phyloP scores from a whole-genome alignment of 1,140 invertebrate genomes.

The Musca domestica region DNA sequence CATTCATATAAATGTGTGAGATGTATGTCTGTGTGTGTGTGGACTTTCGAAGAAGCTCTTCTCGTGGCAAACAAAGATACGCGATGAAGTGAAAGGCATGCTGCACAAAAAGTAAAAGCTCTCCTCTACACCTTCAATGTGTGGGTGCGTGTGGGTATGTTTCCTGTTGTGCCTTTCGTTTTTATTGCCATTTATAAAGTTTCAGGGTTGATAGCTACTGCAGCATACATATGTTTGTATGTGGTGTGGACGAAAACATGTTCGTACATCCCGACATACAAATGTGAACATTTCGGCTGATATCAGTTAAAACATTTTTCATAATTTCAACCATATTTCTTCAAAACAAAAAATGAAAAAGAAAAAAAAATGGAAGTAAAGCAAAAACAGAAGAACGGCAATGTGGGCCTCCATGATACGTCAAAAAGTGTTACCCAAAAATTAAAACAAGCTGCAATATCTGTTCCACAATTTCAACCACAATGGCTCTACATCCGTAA shows the following conservation, averaged over 20 bases:
- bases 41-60: not conserved
- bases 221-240: not conserved
- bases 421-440: slow-evolving; percentile 22
- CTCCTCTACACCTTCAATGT: not conserved
- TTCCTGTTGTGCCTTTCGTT: not conserved
- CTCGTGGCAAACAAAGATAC: not conserved
- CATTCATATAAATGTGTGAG: not conserved
- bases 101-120: slow-evolving; percentile 1
- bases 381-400: not conserved
- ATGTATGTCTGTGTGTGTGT: not conserved
- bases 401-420: slow-evolving; percentile 8
- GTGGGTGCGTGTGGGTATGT: not conserved
- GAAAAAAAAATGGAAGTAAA: not conserved
- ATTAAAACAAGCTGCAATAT: slow-evolving; percentile 18
- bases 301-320: slow-evolving; percentile 22
- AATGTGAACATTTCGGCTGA: slow-evolving; percentile 8
- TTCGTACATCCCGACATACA: not conserved
- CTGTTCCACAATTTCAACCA: slow-evolving; percentile 17
- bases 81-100: not conserved
- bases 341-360: not conserved
- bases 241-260: too few relatives aligned
- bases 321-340: slow-evolving; percentile 19
- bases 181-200: slow-evolving; percentile 17
- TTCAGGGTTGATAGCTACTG: slow-evolving; percentile 12
- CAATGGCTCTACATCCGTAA: slow-evolving; percentile 4